Percentiles rank a stretch among this genome's conserved stretches.
Conservation (phyloP, 2,113 vertebrate genomes). For the Gambusia holbrooki region DNA sequence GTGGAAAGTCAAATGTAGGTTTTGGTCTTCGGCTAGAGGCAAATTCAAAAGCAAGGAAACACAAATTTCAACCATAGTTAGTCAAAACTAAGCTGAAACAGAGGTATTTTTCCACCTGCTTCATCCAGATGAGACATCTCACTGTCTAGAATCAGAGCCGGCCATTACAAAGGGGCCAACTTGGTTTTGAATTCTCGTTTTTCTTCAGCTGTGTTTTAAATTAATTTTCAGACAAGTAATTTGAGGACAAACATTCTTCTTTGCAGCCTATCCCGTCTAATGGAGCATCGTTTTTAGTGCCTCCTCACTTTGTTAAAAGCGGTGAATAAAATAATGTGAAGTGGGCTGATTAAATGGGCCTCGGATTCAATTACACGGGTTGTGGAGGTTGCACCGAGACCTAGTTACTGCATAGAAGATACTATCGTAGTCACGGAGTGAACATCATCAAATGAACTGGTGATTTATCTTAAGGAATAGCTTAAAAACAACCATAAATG, state of each 20-base stretch:
- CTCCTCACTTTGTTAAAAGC: background rate
- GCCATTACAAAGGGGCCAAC: background rate
- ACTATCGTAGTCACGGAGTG: background rate
- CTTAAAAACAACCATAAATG: background rate
- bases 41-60: background rate
- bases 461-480: background rate
- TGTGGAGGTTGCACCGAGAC: background rate
- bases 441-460: background rate
- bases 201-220: background rate
- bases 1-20: background rate
- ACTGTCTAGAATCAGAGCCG: background rate
- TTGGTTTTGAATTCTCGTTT: background rate
- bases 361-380: slow-evolving; percentile 7
- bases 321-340: background rate
- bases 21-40: background rate
- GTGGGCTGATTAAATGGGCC: background rate
- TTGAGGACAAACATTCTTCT: background rate
- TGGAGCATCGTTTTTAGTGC: background rate
- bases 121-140: background rate
- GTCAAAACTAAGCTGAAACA: background rate
- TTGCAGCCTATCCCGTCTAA: background rate
- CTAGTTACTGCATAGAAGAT: background rate
- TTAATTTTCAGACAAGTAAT: background rate
- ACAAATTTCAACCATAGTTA: background rate
- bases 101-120: background rate